Evolutionary conservation across 2,797 vertebrate species (phyloP).

Genomic region (Chelonia mydas): DNA sequence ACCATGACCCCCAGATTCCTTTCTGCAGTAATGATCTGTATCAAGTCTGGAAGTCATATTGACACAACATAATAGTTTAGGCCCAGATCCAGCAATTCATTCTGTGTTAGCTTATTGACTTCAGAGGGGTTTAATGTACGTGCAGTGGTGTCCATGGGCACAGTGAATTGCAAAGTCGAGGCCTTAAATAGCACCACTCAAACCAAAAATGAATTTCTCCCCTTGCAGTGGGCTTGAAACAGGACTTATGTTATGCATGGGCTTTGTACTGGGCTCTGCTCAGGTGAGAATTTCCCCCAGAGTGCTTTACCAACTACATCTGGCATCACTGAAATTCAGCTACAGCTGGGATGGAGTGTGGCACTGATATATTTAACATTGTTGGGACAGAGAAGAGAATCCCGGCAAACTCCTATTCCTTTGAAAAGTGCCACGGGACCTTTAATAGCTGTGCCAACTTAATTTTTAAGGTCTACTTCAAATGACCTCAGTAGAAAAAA

Average conservation of each 20-base stretch:
- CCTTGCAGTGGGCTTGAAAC: not conserved
- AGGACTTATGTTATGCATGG: not conserved
- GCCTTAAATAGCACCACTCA: not conserved
- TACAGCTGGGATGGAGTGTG: not conserved
- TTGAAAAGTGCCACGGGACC: not conserved
- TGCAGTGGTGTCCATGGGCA: not conserved
- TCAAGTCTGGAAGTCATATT: not conserved
- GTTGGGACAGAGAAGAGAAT: not conserved
- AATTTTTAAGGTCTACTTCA: not conserved
- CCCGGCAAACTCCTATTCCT: not conserved
- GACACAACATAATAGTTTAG: not conserved
- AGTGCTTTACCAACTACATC: not conserved
- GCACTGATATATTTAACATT: not conserved
- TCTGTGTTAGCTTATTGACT: not conserved
- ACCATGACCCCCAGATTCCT: no score
- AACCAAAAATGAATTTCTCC: not conserved
- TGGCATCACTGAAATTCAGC: not conserved
- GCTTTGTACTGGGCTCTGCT: accelerated
- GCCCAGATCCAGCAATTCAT: not conserved
- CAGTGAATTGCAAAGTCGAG: not conserved
- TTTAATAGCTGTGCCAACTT: not conserved
- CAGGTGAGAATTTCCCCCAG: not conserved
- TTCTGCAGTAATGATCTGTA: not conserved
- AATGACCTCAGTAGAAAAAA: not conserved
- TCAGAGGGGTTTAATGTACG: not conserved